Evolutionary conservation across 2,888 invertebrate genomes (phyloP).

Genomic region (Erebia aethiops): DNA sequence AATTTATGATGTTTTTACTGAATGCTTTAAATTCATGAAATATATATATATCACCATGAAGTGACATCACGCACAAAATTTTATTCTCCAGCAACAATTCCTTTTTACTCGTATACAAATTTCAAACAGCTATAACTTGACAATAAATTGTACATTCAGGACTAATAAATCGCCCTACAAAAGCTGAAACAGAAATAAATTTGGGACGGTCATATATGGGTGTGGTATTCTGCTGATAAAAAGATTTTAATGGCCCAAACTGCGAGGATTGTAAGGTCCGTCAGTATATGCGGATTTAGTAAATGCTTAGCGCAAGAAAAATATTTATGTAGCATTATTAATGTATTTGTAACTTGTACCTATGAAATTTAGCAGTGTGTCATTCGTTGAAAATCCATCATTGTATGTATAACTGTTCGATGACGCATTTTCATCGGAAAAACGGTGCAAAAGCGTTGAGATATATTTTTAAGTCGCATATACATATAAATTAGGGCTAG

Average conservation of each 20-base stretch:
- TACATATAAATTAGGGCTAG: no score
- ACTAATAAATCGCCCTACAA: not conserved
- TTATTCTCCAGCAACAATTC: not conserved
- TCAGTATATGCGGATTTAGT: not conserved
- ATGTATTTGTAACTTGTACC: no score
- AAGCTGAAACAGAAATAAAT: not conserved
- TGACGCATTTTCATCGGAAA: no score
- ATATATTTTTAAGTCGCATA: no score
- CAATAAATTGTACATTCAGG: slow-evolving; percentile 2
- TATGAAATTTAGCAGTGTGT: no score
- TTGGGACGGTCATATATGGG: not conserved
- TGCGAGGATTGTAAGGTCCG: not conserved
- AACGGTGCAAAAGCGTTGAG: no score
- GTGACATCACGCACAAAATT: not conserved
- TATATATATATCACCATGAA: no score
- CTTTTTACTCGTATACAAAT: not conserved
- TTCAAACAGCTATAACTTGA: slow-evolving; percentile 1
- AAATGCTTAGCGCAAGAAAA: not conserved
- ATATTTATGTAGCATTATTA: not conserved
- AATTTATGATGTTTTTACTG: no score
- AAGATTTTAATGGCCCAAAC: slow-evolving; percentile 7
- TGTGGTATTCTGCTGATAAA: slow-evolving; percentile 7
- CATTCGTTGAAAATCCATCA: no score
- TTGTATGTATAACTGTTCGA: no score
- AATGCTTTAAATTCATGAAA: no score